phyloP scores from a whole-genome alignment of 2,797 vertebrate species.

The Chloroceryle inda region DNA sequence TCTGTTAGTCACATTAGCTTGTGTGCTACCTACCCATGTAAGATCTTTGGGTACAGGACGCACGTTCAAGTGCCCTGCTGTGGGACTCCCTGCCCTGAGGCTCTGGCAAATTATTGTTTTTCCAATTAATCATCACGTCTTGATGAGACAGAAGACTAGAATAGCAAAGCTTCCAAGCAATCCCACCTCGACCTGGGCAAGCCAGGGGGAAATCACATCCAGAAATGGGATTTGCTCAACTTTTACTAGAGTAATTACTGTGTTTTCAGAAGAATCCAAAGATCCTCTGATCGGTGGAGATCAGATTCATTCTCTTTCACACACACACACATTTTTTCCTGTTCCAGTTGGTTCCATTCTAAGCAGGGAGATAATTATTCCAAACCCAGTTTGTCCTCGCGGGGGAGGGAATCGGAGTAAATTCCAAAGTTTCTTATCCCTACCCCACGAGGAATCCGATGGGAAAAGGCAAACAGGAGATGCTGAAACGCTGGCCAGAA shows the following conservation, averaged over 20 bases:
- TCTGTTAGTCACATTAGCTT: neutral
- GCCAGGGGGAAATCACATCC: neutral
- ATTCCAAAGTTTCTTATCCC: neutral
- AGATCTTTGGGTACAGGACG: slow-evolving; percentile 12
- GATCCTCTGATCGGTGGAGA: neutral
- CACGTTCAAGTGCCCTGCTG: neutral
- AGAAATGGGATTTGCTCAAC: neutral
- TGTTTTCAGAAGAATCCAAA: neutral
- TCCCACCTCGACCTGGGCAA: neutral
- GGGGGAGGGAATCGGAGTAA: neutral
- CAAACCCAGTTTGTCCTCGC: neutral
- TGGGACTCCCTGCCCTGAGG: neutral
- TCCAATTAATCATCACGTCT: neutral
- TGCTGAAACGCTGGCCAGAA: neutral
- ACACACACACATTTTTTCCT: neutral
- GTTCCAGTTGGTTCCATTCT: neutral
- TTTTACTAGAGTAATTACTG: accelerated
- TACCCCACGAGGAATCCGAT: neutral
- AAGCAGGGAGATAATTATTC: neutral
- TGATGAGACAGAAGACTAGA: neutral
- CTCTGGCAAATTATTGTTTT: neutral
- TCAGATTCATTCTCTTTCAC: accelerated
- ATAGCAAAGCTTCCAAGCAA: neutral
- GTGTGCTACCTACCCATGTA: neutral
- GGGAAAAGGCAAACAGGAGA: slow-evolving; percentile 12